Conservation (phyloP, 2,888 invertebrate species). For the Pyrgus malvae region DNA sequence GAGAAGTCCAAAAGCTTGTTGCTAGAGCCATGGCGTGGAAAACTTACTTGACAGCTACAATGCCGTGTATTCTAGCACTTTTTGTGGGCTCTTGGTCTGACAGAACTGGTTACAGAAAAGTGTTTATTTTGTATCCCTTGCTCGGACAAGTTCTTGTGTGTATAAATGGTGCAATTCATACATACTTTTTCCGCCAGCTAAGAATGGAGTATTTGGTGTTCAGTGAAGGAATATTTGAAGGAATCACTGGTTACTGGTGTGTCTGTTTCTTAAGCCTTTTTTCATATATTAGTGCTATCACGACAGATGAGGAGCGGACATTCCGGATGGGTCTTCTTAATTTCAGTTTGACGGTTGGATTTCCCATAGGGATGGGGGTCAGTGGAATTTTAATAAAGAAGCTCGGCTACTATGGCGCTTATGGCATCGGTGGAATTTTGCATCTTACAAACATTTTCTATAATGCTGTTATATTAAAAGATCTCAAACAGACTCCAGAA, state of each 20-base stretch:
- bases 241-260: constrained; percentile 90
- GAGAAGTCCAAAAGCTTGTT: constrained; percentile 84
- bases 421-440: constrained; percentile 84
- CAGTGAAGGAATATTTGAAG: constrained; percentile 88
- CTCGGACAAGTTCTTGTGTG: constrained; percentile 86
- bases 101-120: constrained; percentile 84
- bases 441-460: constrained; percentile 86
- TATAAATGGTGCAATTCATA: constrained; percentile 87
- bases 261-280: constrained; percentile 90
- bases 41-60: constrained; percentile 88
- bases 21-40: constrained; percentile 90
- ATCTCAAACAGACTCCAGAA: constrained; percentile 68
- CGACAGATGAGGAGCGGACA: constrained; percentile 88
- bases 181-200: constrained; percentile 87
- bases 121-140: constrained; percentile 88
- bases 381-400: constrained; percentile 88
- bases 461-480: constrained; percentile 84
- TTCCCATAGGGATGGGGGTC: constrained; percentile 92
- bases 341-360: constrained; percentile 91
- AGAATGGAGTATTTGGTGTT: constrained; percentile 88
- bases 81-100: constrained; percentile 91
- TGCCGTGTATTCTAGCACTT: constrained; percentile 88
- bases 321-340: constrained; percentile 92
- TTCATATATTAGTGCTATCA: constrained; percentile 91
- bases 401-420: constrained; percentile 90